These are phyloP conservation scores for Tragopan temminckii DNA, from an alignment of 2,797 vertebrate species.

Conservation along the genomic window DNA sequence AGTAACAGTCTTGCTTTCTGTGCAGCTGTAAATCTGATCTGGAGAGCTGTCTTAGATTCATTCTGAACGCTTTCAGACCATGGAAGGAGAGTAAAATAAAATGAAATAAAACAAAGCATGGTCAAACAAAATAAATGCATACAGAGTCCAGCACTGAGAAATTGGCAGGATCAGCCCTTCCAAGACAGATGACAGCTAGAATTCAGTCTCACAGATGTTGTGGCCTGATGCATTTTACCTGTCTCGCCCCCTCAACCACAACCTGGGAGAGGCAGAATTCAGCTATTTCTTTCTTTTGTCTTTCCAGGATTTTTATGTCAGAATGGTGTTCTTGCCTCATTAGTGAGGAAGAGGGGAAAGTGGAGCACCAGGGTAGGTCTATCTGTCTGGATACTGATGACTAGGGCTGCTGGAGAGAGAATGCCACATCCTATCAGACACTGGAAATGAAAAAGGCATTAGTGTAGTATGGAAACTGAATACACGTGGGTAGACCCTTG, in stretches of 20 bases:
- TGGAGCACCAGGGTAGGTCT: not conserved
- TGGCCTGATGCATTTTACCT: slow-evolving; percentile 44
- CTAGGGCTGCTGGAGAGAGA: not conserved
- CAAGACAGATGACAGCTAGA: not conserved
- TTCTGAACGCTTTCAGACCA: slow-evolving; percentile 21
- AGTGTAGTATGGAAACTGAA: not conserved
- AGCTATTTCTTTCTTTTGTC: slow-evolving; percentile 5
- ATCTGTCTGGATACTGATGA: not conserved
- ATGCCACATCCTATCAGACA: not conserved
- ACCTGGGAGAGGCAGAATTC: slow-evolving; percentile 3
- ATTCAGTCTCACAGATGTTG: slow-evolving; percentile 15
- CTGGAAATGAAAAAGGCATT: not conserved
- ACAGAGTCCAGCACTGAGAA: not conserved
- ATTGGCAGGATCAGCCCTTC: not conserved
- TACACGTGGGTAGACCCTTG: not conserved
- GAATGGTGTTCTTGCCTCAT: not conserved
- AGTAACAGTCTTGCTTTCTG: slow-evolving; percentile 46
- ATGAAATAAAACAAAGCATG: not conserved
- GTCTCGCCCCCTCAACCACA: slow-evolving; percentile 34
- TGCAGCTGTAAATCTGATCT: slow-evolving; percentile 64
- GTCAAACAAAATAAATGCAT: not conserved
- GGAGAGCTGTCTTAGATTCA: slow-evolving; percentile 29
- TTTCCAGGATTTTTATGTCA: not conserved
- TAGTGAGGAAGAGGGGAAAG: not conserved
- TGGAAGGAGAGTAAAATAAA: not conserved